These are phyloP conservation scores for Anoura caudifer DNA, from an alignment of 2,113 vertebrate genomes.

Conservation along the genomic window DNA sequence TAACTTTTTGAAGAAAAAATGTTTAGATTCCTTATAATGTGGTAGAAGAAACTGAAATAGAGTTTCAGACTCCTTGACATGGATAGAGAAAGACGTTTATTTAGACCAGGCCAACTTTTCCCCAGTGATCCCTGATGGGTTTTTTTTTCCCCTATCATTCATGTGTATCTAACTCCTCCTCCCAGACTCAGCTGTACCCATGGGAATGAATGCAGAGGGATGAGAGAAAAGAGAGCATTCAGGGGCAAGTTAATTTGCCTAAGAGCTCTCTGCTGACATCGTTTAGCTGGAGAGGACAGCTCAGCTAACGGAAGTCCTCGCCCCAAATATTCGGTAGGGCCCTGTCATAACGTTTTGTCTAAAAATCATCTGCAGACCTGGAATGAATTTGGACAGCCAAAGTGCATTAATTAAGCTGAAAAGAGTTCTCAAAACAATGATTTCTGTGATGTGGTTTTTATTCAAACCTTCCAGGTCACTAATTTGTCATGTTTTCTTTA, in stretches of 20 bases:
- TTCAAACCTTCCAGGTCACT: conserved; percentile 50
- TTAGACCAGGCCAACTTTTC: background rate
- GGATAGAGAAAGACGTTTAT: background rate
- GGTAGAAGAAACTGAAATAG: background rate
- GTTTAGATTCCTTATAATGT: background rate
- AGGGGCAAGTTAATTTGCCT: conserved; percentile 30
- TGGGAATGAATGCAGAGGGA: background rate
- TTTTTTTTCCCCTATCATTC: background rate
- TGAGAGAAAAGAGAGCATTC: background rate
- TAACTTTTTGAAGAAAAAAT: background rate
- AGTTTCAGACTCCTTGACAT: background rate
- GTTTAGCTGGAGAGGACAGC: background rate
- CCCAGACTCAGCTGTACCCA: background rate
- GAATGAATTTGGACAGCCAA: conserved; percentile 8
- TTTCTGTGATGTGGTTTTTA: background rate
- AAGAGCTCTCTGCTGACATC: background rate
- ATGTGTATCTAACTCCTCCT: background rate
- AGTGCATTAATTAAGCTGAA: conserved; percentile 34
- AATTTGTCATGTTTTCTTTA: conserved; percentile 27
- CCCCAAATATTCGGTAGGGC: background rate
- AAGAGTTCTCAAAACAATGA: background rate
- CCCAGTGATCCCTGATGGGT: background rate
- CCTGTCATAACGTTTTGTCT: conserved; percentile 22
- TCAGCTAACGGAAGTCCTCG: background rate
- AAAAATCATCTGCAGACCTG: background rate